Evolutionary conservation across 2,113 vertebrate species (phyloP).

Genomic region (Syngnathoides biaculeatus): DNA sequence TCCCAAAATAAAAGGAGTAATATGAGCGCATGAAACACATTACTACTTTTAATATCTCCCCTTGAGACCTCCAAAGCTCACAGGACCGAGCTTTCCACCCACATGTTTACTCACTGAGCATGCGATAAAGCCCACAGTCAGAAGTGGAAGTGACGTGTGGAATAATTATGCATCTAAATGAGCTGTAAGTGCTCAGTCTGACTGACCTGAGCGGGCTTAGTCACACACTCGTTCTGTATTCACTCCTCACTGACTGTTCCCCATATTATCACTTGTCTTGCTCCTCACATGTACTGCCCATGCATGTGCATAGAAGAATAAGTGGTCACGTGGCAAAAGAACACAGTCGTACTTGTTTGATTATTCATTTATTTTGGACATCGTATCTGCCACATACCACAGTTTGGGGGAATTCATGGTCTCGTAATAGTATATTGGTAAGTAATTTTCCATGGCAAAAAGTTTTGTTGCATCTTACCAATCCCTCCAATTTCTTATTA

Average conservation of each 20-base stretch:
- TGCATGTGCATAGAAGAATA: constrained; percentile 2
- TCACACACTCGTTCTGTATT: constrained; percentile 18
- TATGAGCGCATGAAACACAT: constrained; percentile 10
- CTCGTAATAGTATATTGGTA: too few species aligned
- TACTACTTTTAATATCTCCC: constrained; percentile 5
- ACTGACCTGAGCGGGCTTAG: constrained; percentile 28
- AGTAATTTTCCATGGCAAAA: too few species aligned
- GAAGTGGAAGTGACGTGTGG: constrained; percentile 36
- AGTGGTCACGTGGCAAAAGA: too few species aligned
- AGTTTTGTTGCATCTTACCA: too few species aligned
- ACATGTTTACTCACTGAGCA: constrained; percentile 43
- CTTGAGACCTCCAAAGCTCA: constrained; percentile 23
- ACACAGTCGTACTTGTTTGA: too few species aligned
- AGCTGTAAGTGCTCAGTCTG: constrained; percentile 20
- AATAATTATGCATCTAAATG: constrained; percentile 46
- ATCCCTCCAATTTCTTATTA: too few species aligned
- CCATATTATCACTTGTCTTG: constrained; percentile 8
- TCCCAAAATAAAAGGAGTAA: not conserved
- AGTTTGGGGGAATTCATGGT: too few species aligned
- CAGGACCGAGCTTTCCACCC: constrained; percentile 31
- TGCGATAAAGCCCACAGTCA: constrained; percentile 37
- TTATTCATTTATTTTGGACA: too few species aligned
- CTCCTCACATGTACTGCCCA: not conserved
- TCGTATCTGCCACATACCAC: too few species aligned
- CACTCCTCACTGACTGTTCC: not conserved